Evolutionary conservation across 2,113 vertebrate species (phyloP).

Genomic region (Dipodomys spectabilis): DNA sequence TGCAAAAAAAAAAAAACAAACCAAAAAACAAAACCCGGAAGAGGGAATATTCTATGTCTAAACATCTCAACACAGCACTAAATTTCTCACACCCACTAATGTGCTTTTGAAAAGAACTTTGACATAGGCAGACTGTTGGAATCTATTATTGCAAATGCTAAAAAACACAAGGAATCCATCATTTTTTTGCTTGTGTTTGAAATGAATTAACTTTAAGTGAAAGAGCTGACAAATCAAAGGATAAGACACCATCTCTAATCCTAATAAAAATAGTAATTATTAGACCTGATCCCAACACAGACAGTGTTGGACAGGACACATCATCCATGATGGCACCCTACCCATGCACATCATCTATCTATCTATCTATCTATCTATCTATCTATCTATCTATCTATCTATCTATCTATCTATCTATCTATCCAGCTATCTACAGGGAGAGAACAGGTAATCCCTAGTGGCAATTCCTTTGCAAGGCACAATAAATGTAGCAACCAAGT

Average conservation of each 20-base stretch:
- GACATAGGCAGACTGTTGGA: neutral
- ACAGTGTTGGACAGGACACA: too few relatives aligned
- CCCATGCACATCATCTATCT: too few relatives aligned
- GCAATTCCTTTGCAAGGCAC: neutral
- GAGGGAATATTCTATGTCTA: neutral
- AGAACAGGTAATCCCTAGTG: too few relatives aligned
- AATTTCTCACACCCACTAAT: neutral
- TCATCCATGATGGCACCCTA: rapidly evolving
- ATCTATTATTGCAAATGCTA: neutral
- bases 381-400: too few relatives aligned
- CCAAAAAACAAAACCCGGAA: neutral
- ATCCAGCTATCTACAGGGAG: too few relatives aligned
- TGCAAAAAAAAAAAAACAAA: neutral
- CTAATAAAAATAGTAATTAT: neutral
- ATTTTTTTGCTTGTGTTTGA: neutral
- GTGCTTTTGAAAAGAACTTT: neutral
- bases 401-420: too few relatives aligned
- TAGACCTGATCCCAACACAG: neutral
- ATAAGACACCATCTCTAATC: neutral
- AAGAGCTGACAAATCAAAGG: neutral
- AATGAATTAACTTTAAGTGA: neutral
- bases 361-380: too few relatives aligned
- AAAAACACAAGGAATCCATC: neutral
- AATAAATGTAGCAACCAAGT: neutral
- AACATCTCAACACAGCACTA: neutral